Percentiles rank a stretch among this genome's conserved stretches.
Evolutionary conservation across 2,113 vertebrate genomes (phyloP).

Genomic region (Clupea harengus): DNA sequence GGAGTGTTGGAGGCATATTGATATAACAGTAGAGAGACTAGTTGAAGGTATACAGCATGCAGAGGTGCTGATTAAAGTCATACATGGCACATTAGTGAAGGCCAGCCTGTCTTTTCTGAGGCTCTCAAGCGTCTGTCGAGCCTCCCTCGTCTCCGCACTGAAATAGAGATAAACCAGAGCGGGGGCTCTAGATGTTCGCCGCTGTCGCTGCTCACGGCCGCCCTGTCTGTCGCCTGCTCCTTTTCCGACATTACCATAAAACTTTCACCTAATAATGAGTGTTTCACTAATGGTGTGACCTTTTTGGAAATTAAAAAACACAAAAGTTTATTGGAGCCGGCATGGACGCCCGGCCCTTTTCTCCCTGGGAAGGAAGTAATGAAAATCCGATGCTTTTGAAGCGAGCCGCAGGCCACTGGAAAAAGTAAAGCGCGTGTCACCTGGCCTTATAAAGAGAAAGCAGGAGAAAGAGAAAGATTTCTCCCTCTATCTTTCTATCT

Average conservation of each 20-base stretch:
- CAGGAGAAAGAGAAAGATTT: neutral
- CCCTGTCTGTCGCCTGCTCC: neutral
- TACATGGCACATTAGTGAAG: neutral
- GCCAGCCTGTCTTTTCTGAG: neutral
- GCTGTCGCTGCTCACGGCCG: neutral
- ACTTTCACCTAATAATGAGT: conserved; percentile 12
- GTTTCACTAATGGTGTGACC: neutral
- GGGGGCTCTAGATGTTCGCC: neutral
- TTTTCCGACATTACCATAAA: neutral
- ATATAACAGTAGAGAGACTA: neutral
- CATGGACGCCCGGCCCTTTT: neutral
- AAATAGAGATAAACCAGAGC: neutral
- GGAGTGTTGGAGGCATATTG: neutral
- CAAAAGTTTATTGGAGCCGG: neutral
- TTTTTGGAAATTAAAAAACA: conserved; percentile 8
- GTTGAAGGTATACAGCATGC: neutral
- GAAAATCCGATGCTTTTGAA: conserved; percentile 5
- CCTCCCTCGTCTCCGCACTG: neutral
- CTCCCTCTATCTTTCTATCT: neutral
- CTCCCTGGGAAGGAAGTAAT: neutral
- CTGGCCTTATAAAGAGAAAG: conserved; percentile 14
- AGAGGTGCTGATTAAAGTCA: neutral
- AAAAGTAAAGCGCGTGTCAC: neutral
- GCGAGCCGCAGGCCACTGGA: neutral
- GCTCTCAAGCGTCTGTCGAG: neutral